Conservation (phyloP, 2,888 invertebrate genomes). For the Caenorhabditis sp. region DNA sequence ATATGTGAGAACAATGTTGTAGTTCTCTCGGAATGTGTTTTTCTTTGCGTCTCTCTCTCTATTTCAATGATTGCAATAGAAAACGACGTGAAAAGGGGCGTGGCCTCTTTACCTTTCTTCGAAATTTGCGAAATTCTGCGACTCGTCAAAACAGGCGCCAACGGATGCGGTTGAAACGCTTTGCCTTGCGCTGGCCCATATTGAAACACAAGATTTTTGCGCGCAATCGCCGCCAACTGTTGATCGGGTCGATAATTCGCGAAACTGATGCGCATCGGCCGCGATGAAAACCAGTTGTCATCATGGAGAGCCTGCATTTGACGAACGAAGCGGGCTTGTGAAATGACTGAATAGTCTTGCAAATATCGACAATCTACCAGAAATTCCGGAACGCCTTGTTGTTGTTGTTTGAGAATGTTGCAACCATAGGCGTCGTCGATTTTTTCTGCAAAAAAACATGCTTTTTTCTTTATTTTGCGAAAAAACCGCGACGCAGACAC, state of each 20-base stretch:
- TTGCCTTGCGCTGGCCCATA: constrained; percentile 21
- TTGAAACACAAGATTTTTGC: constrained; percentile 25
- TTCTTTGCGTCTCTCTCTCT: too few species aligned
- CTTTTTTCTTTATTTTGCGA: too few species aligned
- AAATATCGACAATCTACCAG: constrained; percentile 54
- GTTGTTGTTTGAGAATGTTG: constrained; percentile 11
- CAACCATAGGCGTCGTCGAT: constrained; percentile 45
- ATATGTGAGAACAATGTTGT: too few species aligned
- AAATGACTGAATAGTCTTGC: constrained; percentile 30
- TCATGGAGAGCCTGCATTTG: constrained; percentile 6
- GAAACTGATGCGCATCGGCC: constrained; percentile 6
- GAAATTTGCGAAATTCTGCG: constrained; percentile 16
- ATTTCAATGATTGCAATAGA: too few species aligned
- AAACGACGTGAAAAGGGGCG: too few species aligned
- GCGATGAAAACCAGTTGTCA: neutral
- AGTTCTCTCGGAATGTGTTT: too few species aligned
- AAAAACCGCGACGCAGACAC: too few species aligned
- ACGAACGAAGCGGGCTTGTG: constrained; percentile 34
- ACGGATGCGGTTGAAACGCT: constrained; percentile 20
- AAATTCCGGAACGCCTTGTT: neutral
- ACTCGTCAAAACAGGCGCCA: constrained; percentile 22
- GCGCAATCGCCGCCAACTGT: constrained; percentile 22
- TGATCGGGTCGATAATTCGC: constrained; percentile 32
- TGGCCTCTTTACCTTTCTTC: constrained; percentile 25
- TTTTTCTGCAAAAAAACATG: constrained; percentile 23